A percentile compares a stretch with the other conserved stretches of the same genome.
phyloP scores from a whole-genome alignment of 2,113 vertebrate species.

The Oryzias celebensis region DNA sequence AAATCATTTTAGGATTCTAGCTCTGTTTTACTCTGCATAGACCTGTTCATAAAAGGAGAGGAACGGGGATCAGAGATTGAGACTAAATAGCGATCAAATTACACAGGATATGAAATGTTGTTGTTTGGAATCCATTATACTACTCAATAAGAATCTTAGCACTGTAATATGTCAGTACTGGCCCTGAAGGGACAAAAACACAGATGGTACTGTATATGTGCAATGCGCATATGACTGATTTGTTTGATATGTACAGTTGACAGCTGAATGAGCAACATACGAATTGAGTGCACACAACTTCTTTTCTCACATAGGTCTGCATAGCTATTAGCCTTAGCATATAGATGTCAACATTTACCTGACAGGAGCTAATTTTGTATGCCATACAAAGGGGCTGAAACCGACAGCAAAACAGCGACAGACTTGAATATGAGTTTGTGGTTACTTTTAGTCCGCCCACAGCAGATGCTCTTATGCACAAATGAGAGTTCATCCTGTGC shows the following conservation, averaged over 20 bases:
- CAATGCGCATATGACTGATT: conserved; percentile 73
- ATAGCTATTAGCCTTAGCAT: background rate
- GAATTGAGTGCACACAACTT: conserved; percentile 51
- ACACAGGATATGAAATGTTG: conserved; percentile 71
- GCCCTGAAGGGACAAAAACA: conserved; percentile 72
- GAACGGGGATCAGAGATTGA: conserved; percentile 68
- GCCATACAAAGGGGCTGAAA: conserved; percentile 24
- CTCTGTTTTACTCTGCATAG: conserved; percentile 62
- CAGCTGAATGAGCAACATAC: conserved; percentile 63
- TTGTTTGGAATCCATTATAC: conserved; percentile 75
- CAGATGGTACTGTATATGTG: conserved; percentile 73
- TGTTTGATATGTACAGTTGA: conserved; percentile 68
- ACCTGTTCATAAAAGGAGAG: conserved; percentile 74
- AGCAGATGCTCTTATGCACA: conserved; percentile 50
- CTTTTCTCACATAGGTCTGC: conserved; percentile 37
- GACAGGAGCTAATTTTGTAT: conserved; percentile 25
- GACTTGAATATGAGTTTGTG: conserved; percentile 44
- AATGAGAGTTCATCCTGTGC: conserved; percentile 44
- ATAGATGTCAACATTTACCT: conserved; percentile 32
- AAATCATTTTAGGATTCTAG: conserved; percentile 79
- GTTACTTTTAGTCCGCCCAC: conserved; percentile 56
- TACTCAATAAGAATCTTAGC: conserved; percentile 68
- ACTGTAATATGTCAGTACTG: conserved; percentile 71
- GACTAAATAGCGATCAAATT: conserved; percentile 72
- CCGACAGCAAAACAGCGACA: conserved; percentile 35